Evolutionary conservation across 2,888 invertebrate species (phyloP).

Genomic region (Acrobasis repandana): DNA sequence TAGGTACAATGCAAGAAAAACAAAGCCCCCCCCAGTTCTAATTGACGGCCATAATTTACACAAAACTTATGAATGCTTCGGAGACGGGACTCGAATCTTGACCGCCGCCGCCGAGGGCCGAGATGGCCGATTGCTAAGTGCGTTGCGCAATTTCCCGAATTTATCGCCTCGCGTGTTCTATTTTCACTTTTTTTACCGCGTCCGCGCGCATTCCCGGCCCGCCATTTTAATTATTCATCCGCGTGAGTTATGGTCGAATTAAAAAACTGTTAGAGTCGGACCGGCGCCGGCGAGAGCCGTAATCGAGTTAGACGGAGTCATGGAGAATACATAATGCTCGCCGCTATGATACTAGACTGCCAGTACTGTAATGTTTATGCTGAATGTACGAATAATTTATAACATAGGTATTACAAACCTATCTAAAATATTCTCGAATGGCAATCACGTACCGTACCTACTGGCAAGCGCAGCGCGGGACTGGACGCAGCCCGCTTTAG

Average conservation of each 20-base stretch:
- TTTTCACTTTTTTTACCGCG: constrained; percentile 68
- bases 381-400: constrained; percentile 12
- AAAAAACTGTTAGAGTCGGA: constrained; percentile 83
- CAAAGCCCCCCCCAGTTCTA: constrained; percentile 11
- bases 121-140: constrained; percentile 68
- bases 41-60: constrained; percentile 20
- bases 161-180: constrained; percentile 64
- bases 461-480: no score
- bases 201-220: constrained; percentile 69
- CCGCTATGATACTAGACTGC: constrained; percentile 19
- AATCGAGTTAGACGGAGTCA: constrained; percentile 78
- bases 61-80: constrained; percentile 17
- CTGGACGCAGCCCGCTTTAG: no score
- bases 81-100: constrained; percentile 41
- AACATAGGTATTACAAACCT: no score
- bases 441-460: no score
- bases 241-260: constrained; percentile 83
- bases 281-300: constrained; percentile 73
- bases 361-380: constrained; percentile 14
- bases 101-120: constrained; percentile 47
- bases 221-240: constrained; percentile 83
- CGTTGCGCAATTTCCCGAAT: constrained; percentile 74
- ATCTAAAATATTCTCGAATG: no score
- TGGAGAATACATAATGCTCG: constrained; percentile 74
- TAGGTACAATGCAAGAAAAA: neutral